A percentile compares a stretch with the other conserved stretches of the same genome.
These are phyloP conservation scores for Bothrops jararaca DNA, from an alignment of 2,113 vertebrate species.

Conservation along the genomic window DNA sequence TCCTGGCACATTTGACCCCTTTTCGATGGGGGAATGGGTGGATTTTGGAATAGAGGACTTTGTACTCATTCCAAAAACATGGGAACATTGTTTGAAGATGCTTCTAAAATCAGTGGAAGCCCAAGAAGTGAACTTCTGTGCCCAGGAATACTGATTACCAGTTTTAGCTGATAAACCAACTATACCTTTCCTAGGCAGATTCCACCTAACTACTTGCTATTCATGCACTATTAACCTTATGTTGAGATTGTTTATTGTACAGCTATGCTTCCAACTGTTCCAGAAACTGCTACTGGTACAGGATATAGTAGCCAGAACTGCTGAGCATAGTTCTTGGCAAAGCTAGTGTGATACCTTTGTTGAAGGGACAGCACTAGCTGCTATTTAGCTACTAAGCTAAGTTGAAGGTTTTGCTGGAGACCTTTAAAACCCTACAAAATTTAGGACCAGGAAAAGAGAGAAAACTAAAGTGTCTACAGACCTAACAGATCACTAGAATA, in stretches of 20 bases:
- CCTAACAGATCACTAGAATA: not conserved
- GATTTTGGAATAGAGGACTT: not conserved
- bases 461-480: not conserved
- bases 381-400: not conserved
- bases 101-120: not conserved
- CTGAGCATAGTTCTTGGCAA: not conserved
- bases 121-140: not conserved
- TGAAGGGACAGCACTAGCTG: not conserved
- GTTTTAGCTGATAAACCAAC: not conserved
- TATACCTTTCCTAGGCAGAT: not conserved
- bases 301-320: not conserved
- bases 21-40: not conserved
- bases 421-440: not conserved
- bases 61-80: not conserved
- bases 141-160: not conserved
- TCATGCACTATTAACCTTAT: not conserved
- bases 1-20: not conserved
- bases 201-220: not conserved
- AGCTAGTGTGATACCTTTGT: not conserved
- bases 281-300: not conserved
- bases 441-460: not conserved
- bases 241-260: not conserved
- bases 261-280: not conserved
- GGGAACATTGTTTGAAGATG: not conserved
- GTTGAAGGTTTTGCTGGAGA: not conserved